Evolutionary conservation across 2,113 vertebrate genomes (phyloP).

Genomic region (Microcebus ravelobensis): DNA sequence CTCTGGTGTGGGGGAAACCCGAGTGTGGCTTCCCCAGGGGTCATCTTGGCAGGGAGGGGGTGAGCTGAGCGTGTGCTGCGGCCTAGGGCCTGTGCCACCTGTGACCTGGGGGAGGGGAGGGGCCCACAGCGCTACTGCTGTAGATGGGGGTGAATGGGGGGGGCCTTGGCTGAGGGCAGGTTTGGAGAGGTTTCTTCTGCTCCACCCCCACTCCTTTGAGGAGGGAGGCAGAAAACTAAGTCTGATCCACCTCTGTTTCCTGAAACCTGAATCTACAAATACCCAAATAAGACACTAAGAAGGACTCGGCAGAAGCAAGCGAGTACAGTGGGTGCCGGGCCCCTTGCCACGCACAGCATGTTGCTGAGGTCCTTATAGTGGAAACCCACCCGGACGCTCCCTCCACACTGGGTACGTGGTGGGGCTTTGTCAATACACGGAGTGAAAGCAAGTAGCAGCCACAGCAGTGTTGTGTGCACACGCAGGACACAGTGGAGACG

Average conservation of each 20-base stretch:
- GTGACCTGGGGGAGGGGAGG: background rate
- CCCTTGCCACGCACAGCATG: background rate
- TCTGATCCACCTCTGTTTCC: background rate
- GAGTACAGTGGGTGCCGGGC: accelerated
- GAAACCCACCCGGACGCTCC: background rate
- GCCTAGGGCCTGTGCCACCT: background rate
- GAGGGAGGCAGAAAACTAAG: background rate
- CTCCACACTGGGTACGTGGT: background rate
- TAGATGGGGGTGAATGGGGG: too few relatives aligned
- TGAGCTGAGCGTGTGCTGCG: background rate
- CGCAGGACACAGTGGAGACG: background rate
- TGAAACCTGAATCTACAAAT: background rate
- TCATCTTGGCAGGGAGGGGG: background rate
- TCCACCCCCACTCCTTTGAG: background rate
- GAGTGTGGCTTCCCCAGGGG: too few relatives aligned
- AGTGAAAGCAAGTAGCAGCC: background rate
- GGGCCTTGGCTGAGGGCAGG: background rate
- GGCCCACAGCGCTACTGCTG: background rate
- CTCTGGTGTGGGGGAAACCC: background rate
- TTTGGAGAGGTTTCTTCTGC: background rate
- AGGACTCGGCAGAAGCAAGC: too few relatives aligned
- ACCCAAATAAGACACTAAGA: background rate
- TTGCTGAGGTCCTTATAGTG: background rate
- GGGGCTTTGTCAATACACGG: background rate
- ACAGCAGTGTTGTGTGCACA: background rate